Evolutionary conservation across 1,140 invertebrate species (phyloP), one percentile per base, ranked within the genome.

Genomic region (Steinernema feltiae): DNA sequence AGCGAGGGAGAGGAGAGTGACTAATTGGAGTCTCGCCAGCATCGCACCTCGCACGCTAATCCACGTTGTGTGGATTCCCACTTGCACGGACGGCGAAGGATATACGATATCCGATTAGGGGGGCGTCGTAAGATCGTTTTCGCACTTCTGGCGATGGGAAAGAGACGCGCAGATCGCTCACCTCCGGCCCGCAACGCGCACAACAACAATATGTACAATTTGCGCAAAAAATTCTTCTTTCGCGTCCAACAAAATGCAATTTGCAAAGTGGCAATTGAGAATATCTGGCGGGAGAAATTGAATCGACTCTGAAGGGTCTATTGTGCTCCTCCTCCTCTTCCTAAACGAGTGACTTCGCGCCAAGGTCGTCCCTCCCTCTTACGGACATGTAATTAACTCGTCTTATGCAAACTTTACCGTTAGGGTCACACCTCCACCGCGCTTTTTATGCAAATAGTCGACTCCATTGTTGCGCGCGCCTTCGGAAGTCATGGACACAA

Each of bases 41-140:
- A 7, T 63, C 53, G 53, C 53, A 63, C 53, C 53, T 63, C 53
- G 53, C 53, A 27, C 24, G 53, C 24, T 63, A 63, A 63, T 63
- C 53, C 53, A 15, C 53, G 24, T 63, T 41, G 7, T 63, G 12
- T 3, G 53, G 15, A n/a, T 63, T n/a, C 53, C 24, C 53, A 63
- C 15, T 63, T 21, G 53, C n/a, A 46, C n/a, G n/a, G n/a, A n/a
- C n/a, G 41, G 41, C 7, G 41, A 46, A 46, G 24, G 24, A 63
- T 17, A 63, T 12, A 63, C 12, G 53, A 63, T 63, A 63, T 63
- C 53, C 53, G 53, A 63, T 63, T 63, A 63, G 24, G 53, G 24
- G 41, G n/a, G n/a, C n/a, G n/a, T n/a, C n/a, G n/a, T n/a, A n/a
- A n/a, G n/a, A n/a, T n/a, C n/a, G 3, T 27, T 63, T 21, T 63